Percentiles rank a stretch among this genome's conserved stretches.
Conservation (phyloP, 2,113 vertebrate species). For the Edolisoma coerulescens region DNA sequence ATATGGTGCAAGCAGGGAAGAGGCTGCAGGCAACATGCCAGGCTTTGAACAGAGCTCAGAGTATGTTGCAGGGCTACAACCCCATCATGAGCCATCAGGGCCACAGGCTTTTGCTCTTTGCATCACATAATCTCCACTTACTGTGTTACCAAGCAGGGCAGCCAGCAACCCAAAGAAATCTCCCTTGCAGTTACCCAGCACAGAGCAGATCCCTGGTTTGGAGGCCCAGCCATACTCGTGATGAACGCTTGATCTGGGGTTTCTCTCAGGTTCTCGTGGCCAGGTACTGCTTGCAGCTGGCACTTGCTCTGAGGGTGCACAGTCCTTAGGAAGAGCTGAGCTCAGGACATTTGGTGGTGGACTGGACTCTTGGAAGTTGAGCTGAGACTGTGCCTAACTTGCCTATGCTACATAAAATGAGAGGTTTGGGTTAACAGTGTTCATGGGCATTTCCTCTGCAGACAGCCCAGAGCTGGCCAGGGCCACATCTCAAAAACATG, state of each 20-base stretch:
- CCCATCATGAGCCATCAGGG: fast-evolving
- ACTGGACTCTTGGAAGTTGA: not conserved
- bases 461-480: not conserved
- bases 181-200: not conserved
- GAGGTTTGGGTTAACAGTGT: not conserved
- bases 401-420: not conserved
- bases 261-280: not conserved
- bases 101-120: not conserved
- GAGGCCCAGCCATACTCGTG: fast-evolving
- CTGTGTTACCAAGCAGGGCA: not conserved
- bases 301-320: not conserved
- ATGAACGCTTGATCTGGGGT: not conserved
- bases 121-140: not conserved
- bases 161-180: not conserved
- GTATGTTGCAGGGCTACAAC: not conserved
- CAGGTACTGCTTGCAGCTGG: not conserved
- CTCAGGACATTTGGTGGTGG: not conserved
- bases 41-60: not conserved
- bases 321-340: not conserved
- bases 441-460: not conserved
- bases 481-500: not conserved
- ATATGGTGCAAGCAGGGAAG: not conserved
- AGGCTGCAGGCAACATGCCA: not conserved
- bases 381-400: not conserved
- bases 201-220: not conserved